Evolutionary conservation across 2,113 vertebrate species (phyloP), one percentile per base, ranked within the genome.

Genomic region (Phoxinus phoxinus): DNA sequence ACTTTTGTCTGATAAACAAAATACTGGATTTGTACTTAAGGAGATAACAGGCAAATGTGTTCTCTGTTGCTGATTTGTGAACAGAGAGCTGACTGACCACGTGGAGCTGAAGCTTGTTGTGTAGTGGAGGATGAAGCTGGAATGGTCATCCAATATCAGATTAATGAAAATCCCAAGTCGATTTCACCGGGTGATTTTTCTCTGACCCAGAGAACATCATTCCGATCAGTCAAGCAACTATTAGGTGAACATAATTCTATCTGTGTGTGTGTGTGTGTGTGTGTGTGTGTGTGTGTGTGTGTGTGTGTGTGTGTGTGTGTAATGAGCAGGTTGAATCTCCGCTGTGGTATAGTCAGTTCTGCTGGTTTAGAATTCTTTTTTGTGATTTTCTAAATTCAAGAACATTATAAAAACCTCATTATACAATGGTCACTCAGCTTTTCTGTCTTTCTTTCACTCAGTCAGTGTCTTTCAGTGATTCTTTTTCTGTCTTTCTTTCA

Each of bases 101-200:
- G 58, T 61, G 7, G 27, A 37, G 32, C 77, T 65, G 37, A 81
- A 37, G 46, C 81, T 35, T 25, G 79, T 21, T 51, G 32, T 48
- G 25, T 35, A 82, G 44, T 53, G 61, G 23, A 67, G 27, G 25
- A 56, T 72, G 10, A 37, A 37, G 63, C 44, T 11, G 46, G 46
- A 72, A 83, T 35, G 65, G 65, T 83, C 30, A 72, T 81, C 27
- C 17, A 4, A 35, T 25, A 81, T 81, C 61, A 67, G 79, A 81
- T 48, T 63, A 80, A 80, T 46, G 58, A 63, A 46, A 80, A 63
- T 81, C 61, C 59, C 17, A 12, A 63, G 15, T 44, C 3, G 30
- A 48, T 67, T 51, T 67, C 37, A 23, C 8, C 0, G 8, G 35
- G 77, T 3, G 58, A 46, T 37, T 59, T 59, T 59, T 37, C 56